Base-by-base conservation (phyloP, 2,113 vertebrate genomes). In the Caretta caretta region DNA sequence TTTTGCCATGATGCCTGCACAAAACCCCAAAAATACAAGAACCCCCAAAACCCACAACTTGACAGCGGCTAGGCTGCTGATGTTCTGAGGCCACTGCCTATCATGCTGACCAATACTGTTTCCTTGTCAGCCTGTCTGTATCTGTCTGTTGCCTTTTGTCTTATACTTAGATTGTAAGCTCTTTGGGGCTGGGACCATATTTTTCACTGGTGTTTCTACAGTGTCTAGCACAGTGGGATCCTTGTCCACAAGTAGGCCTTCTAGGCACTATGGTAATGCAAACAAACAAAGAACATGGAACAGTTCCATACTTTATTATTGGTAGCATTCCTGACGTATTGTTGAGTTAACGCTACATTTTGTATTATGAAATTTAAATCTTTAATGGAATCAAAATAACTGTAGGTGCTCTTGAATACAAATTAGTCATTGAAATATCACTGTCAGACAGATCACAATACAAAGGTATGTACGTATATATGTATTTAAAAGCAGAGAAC, bases 141-240 rank as follows among this genome's bases (percentile, higher is more conserved):
- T 29, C 12, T 78, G n/a, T 84, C 72, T 38, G 1, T 7, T 57
- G 27, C 75, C n/a, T 29, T 91, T 24, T 11, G 1, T 2, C 9
- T 62, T 62, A 62, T 27, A 62, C 57, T 13, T 31, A 62, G 57
- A 62, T 62, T 62, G 10, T 62, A 62, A 62, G 29, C 57, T 42
- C n/a, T 87, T 13, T 27, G 50, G 50, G 5, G 10, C 0, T 0
- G 80, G 48, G 85, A 78, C 0, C 1, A 5, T 83, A 49, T 49
- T 85, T 46, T 65, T 17, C 0, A 20, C 19, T 25, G 0, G 62
- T 72, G 51, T 56, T 38, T 53, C 6, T 25, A 13, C 0, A 3
- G 38, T 56, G 8, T 81, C 78, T 59, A 84, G 17, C 35, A 19
- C 10, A 51, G 29, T 8, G 79, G n/a, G 79, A 3, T 83, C 65